Evolutionary conservation across 1,140 invertebrate species (phyloP).

Genomic region (Holcopasites calliopsidis): DNA sequence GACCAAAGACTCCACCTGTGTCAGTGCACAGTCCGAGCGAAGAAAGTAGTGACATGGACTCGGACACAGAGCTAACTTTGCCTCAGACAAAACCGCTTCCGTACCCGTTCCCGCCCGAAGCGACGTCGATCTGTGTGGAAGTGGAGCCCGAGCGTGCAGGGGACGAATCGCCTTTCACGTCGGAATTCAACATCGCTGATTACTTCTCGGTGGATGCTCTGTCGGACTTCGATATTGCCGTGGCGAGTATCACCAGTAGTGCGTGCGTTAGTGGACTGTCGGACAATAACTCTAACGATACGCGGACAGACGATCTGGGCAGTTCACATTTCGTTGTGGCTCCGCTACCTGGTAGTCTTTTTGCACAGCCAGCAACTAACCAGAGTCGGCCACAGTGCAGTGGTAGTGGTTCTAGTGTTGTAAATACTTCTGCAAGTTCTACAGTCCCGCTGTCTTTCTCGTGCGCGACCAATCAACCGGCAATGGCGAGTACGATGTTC

Average conservation of each 20-base stretch:
- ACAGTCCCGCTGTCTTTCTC: slow-evolving; percentile 42
- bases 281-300: slow-evolving; percentile 58
- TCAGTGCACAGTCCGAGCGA: slow-evolving; percentile 67
- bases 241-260: slow-evolving; percentile 49
- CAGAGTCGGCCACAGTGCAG: slow-evolving; percentile 69
- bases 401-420: slow-evolving; percentile 74
- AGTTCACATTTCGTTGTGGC: slow-evolving; percentile 73
- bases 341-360: slow-evolving; percentile 61
- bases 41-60: slow-evolving; percentile 71
- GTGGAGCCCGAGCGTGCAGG: slow-evolving; percentile 72
- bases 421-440: slow-evolving; percentile 66
- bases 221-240: slow-evolving; percentile 72
- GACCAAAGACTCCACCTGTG: slow-evolving; percentile 85
- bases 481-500: slow-evolving; percentile 51
- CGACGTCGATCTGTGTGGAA: slow-evolving; percentile 77
- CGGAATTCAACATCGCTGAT: slow-evolving; percentile 78
- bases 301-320: slow-evolving; percentile 72
- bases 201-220: slow-evolving; percentile 72
- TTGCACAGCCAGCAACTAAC: slow-evolving; percentile 62
- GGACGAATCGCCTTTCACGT: slow-evolving; percentile 74
- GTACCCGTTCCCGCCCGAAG: slow-evolving; percentile 76
- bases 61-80: slow-evolving; percentile 55
- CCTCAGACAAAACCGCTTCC: slow-evolving; percentile 62
- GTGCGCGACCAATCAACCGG: slow-evolving; percentile 45
- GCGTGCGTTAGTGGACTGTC: slow-evolving; percentile 47